These are phyloP conservation scores for Silurus glanis DNA, from an alignment of 2,113 vertebrate species.

Conservation along the genomic window DNA sequence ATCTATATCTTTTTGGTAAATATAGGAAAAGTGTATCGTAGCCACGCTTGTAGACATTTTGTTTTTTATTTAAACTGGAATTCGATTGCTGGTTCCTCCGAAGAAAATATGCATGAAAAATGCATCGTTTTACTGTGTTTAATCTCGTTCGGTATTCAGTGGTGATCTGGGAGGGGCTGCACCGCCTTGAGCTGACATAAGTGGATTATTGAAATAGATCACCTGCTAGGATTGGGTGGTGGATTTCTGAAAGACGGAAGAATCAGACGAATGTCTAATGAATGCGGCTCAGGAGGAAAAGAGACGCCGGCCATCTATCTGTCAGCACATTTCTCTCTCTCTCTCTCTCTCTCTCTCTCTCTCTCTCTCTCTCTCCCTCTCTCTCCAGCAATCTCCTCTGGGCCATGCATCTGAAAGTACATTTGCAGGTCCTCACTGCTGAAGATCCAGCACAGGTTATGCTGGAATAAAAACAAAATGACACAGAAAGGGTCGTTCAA, in stretches of 20 bases:
- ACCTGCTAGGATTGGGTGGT: constrained; percentile 36
- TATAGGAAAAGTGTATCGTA: neutral
- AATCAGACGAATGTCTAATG: constrained; percentile 49
- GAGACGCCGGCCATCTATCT: constrained; percentile 46
- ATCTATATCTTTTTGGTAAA: neutral
- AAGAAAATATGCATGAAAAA: neutral
- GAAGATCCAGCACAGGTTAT: constrained; percentile 19
- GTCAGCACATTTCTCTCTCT: constrained; percentile 50
- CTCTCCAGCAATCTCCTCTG: constrained; percentile 27
- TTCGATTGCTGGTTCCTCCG: neutral
- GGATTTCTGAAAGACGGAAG: constrained; percentile 39
- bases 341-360: constrained; percentile 45
- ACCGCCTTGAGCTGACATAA: constrained; percentile 35
- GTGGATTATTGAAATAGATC: constrained; percentile 53
- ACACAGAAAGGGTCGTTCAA: constrained; percentile 2
- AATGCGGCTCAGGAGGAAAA: constrained; percentile 45
- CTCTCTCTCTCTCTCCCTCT: constrained; percentile 32
- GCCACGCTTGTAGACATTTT: neutral
- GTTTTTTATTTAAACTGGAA: neutral
- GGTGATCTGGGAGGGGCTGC: constrained; percentile 13
- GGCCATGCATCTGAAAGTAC: constrained; percentile 40
- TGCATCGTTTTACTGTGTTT: neutral
- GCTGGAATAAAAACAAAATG: constrained; percentile 29
- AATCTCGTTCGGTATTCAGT: constrained; percentile 13
- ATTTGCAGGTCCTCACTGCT: constrained; percentile 25